Percentiles rank a stretch among this genome's conserved stretches.
Conservation (phyloP, 2,113 vertebrate genomes). For the Piliocolobus tephrosceles region DNA sequence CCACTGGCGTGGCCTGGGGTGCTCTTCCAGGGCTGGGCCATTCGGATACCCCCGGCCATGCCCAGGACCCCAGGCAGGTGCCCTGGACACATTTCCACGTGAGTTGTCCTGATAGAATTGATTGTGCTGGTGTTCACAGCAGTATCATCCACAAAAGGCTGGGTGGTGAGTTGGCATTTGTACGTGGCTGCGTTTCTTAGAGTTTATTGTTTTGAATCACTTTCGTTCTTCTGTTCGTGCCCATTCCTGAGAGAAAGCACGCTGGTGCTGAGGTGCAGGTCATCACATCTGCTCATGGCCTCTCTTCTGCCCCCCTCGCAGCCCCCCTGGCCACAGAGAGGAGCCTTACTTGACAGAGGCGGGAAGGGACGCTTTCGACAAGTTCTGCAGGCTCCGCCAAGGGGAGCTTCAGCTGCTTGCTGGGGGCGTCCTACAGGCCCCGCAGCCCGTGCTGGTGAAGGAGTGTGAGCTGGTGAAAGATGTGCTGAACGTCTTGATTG, state of each 20-base stretch:
- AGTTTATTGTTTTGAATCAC: accelerated
- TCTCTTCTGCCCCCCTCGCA: conserved; percentile 72
- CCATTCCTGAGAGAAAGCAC: not conserved
- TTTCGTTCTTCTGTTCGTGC: not conserved
- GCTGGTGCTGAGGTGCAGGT: not conserved
- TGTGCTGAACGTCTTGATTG: conserved; percentile 94
- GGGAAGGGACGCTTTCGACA: conserved; percentile 95
- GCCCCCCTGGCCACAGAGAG: conserved; percentile 94
- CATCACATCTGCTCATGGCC: accelerated
- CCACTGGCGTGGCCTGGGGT: accelerated
- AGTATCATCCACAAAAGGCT: no score
- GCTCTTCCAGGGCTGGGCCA: not conserved
- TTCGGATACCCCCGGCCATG: not conserved
- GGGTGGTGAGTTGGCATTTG: not conserved
- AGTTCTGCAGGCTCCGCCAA: conserved; percentile 91
- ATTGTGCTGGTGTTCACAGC: no score
- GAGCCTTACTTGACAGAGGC: conserved; percentile 94
- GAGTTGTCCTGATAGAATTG: not conserved
- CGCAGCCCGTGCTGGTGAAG: conserved; percentile 87
- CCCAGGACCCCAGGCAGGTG: no score
- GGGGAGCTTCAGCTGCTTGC: conserved; percentile 90
- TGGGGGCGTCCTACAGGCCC: conserved; percentile 83
- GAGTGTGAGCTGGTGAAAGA: conserved; percentile 94
- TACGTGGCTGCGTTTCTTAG: accelerated
- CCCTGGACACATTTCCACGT: not conserved